Conservation (phyloP, 2,888 invertebrate species). For the Caenorhabditis angaria region DNA sequence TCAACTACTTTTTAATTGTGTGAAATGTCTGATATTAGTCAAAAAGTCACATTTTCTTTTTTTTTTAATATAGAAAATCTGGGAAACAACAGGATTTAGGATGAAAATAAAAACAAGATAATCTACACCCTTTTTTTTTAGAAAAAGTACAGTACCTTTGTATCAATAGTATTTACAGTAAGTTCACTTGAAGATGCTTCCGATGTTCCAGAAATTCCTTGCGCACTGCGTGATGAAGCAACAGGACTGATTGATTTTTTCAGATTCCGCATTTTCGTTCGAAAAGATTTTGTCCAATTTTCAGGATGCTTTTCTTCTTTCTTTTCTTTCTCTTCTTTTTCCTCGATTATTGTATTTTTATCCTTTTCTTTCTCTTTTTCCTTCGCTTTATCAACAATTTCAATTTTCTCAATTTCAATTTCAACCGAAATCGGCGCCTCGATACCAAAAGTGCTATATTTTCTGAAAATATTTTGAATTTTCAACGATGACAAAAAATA, state of each 20-base stretch:
- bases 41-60: too few relatives aligned
- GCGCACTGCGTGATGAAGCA: not conserved
- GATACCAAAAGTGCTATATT: slow-evolving; percentile 45
- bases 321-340: not conserved
- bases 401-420: slow-evolving; percentile 8
- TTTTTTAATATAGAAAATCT: too few relatives aligned
- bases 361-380: not conserved
- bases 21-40: too few relatives aligned
- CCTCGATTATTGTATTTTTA: not conserved
- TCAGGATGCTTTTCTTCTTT: not conserved
- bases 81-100: too few relatives aligned
- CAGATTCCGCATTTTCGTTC: not conserved
- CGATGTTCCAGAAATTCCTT: not conserved
- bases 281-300: not conserved
- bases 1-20: too few relatives aligned
- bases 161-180: not conserved
- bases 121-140: not conserved
- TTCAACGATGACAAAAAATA: not conserved
- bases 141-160: not conserved
- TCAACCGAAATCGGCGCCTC: slow-evolving; percentile 31
- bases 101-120: too few relatives aligned
- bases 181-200: not conserved
- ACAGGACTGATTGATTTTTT: not conserved
- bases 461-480: slow-evolving; percentile 23
- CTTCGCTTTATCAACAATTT: not conserved